Conservation (phyloP, 2,888 invertebrate species). For the Lasioglossum oenotherae region DNA sequence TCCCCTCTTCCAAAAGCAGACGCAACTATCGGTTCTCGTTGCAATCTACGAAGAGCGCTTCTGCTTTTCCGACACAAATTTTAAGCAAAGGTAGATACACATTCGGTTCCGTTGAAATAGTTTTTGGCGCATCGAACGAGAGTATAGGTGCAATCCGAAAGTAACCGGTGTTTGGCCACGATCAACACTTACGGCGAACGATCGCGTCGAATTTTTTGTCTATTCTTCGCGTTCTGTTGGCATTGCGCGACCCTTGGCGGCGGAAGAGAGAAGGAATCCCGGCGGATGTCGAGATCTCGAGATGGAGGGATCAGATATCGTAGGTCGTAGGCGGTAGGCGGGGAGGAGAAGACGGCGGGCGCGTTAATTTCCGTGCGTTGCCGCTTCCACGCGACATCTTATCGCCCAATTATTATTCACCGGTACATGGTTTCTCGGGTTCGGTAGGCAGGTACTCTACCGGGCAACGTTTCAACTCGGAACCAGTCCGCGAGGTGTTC, state of each 20-base stretch:
- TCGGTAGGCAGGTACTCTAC: constrained; percentile 41
- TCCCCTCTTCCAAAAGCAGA: background rate
- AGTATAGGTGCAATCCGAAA: no score
- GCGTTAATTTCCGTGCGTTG: constrained; percentile 13
- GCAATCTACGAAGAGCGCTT: background rate
- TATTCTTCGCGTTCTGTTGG: background rate
- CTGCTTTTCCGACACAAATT: background rate
- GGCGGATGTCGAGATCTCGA: background rate
- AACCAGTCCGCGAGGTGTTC: constrained; percentile 44
- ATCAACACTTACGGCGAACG: background rate
- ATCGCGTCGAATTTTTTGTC: background rate
- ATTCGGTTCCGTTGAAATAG: no score
- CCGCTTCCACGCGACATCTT: constrained; percentile 42
- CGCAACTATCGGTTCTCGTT: background rate
- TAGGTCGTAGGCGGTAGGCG: background rate
- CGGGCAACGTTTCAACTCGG: constrained; percentile 24
- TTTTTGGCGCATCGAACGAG: no score
- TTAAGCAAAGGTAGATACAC: background rate
- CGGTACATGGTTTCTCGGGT: constrained; percentile 42
- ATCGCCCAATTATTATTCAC: constrained; percentile 68
- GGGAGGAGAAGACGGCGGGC: background rate
- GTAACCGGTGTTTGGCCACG: no score
- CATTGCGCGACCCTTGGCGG: background rate
- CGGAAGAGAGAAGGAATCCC: background rate
- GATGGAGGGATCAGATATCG: background rate